These are phyloP conservation scores for Myiothlypis chrysogaster DNA, from an alignment of 2,797 vertebrate genomes.

Conservation along the genomic window DNA sequence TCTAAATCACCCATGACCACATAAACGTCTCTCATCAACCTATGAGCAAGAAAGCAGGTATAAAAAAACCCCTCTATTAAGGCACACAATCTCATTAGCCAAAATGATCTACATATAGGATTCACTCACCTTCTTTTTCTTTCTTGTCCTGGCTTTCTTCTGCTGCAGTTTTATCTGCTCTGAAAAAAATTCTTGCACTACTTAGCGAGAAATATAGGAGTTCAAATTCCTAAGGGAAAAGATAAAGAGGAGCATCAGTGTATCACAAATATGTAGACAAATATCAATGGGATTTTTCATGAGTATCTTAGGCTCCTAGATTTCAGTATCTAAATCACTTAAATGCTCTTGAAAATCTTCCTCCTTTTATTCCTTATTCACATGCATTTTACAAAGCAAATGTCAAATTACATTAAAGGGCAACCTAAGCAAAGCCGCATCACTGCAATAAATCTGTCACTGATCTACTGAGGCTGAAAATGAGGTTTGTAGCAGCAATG, in stretches of 20 bases:
- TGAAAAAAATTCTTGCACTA: constrained; percentile 98
- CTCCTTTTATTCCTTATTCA: not conserved
- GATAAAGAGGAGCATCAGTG: not conserved
- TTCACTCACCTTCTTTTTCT: constrained; percentile 82
- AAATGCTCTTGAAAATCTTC: not conserved
- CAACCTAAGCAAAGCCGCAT: not conserved
- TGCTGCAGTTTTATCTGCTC: constrained; percentile 96
- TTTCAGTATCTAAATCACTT: not conserved
- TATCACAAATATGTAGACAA: not conserved
- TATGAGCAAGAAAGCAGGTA: not conserved
- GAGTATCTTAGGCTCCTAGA: not conserved
- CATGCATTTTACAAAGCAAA: not conserved
- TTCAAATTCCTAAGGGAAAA: constrained; percentile 89
- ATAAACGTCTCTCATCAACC: not conserved
- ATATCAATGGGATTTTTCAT: not conserved
- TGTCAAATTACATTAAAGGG: not conserved
- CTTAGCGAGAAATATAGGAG: constrained; percentile 97
- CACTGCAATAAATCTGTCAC: not conserved
- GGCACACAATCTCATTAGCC: not conserved
- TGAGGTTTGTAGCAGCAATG: not conserved
- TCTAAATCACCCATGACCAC: not conserved
- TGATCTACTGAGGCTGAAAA: not conserved
- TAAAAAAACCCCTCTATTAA: not conserved
- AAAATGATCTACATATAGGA: fast-evolving
- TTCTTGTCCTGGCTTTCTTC: constrained; percentile 97